A percentile compares a stretch with the other conserved stretches of the same genome.
Evolutionary conservation across 2,888 invertebrate species (phyloP).

Genomic region (Amphiduros pacificus): DNA sequence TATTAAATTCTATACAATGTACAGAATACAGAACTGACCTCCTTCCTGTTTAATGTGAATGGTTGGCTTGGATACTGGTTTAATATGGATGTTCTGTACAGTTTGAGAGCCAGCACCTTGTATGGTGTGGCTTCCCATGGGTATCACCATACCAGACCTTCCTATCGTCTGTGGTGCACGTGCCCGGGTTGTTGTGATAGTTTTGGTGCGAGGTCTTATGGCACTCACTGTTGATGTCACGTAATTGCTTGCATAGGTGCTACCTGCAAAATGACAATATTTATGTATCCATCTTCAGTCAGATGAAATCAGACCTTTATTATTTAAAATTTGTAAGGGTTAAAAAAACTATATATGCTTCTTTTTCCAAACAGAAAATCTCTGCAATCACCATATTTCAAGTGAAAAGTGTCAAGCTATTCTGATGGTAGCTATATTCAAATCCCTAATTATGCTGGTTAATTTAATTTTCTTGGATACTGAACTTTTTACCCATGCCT

Average conservation of each 20-base stretch:
- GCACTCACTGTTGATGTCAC: conserved; percentile 13
- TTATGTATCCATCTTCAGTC: no score
- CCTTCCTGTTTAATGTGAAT: conserved; percentile 57
- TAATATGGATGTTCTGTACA: conserved; percentile 41
- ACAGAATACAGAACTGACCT: conserved; percentile 35
- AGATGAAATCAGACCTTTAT: no score
- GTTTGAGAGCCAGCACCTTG: conserved; percentile 12
- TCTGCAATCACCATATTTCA: no score
- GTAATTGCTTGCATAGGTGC: background rate
- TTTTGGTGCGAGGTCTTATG: conserved; percentile 5
- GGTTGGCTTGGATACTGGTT: conserved; percentile 40
- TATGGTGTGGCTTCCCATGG: conserved; percentile 46
- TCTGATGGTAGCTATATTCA: no score
- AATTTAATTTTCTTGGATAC: no score
- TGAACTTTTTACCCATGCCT: no score
- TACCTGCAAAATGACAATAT: background rate
- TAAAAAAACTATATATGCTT: no score
- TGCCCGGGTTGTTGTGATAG: conserved; percentile 12
- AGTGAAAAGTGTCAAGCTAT: no score
- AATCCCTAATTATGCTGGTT: no score
- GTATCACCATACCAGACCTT: conserved; percentile 47
- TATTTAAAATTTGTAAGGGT: no score
- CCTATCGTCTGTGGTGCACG: conserved; percentile 4
- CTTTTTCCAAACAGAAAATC: no score
- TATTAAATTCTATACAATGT: background rate